These are phyloP conservation scores for Spongilla lacustris DNA, from an alignment of 37 sponge, comb jelly and placozoan species.

Conservation along the genomic window DNA sequence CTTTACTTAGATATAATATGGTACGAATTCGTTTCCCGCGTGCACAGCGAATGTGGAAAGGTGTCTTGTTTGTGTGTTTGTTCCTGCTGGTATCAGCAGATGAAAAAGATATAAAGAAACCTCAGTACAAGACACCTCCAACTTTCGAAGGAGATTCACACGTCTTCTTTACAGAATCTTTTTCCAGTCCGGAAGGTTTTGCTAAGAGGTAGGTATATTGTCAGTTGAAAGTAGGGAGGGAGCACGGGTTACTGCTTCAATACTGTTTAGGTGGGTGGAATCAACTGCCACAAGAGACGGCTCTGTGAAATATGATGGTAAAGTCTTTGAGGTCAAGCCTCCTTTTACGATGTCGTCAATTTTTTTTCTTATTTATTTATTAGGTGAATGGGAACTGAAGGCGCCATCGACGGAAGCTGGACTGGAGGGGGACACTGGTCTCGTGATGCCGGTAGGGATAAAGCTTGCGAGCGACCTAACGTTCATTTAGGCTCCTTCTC, in stretches of 20 bases:
- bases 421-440: constrained; percentile 66
- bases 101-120: not conserved
- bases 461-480: not conserved
- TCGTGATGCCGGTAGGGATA: constrained; percentile 80
- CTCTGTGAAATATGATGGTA: constrained; percentile 91
- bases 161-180: constrained; percentile 77
- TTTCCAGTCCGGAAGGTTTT: constrained; percentile 38
- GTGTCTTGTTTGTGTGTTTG: not conserved
- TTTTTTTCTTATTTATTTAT: not conserved
- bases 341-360: not conserved
- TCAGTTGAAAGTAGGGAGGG: no score
- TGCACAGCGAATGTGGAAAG: not conserved
- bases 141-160: constrained; percentile 25
- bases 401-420: constrained; percentile 43
- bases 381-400: constrained; percentile 81
- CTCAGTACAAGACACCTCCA: not conserved
- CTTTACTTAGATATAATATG: not conserved
- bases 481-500: not conserved
- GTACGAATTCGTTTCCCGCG: not conserved
- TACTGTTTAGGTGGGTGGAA: constrained; percentile 68
- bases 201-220: not conserved
- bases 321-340: not conserved
- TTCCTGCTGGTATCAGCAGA: constrained; percentile 20
- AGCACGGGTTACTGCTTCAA: not conserved
- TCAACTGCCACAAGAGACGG: constrained; percentile 85